phyloP scores from a whole-genome alignment of 2,113 vertebrate genomes.

The Dolichallabes microphthalmus region DNA sequence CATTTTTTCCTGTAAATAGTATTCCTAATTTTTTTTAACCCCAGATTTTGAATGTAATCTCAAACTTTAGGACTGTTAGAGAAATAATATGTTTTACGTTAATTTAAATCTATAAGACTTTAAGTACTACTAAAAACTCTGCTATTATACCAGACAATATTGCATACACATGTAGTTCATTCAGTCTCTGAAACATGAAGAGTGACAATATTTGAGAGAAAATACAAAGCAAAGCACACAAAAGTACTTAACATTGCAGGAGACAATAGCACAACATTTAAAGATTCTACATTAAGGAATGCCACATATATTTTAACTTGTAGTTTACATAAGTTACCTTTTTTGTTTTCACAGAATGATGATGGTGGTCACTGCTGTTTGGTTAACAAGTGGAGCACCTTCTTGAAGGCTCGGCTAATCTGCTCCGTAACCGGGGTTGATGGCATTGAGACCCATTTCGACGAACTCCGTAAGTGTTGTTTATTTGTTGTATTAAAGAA shows the following conservation, averaged over 20 bases:
- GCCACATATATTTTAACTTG: neutral
- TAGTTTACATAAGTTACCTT: neutral
- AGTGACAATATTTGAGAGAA: neutral
- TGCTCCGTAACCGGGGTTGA: slow-evolving; percentile 91
- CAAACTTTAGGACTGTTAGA: neutral
- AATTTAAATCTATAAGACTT: neutral
- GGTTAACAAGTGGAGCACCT: slow-evolving; percentile 99
- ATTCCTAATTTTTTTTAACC: neutral
- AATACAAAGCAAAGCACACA: neutral
- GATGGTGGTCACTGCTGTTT: slow-evolving; percentile 96
- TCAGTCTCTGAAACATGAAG: neutral
- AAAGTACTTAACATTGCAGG: neutral
- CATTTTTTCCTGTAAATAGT: neutral
- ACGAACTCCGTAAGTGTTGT: slow-evolving; percentile 89
- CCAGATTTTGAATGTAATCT: neutral
- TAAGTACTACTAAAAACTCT: neutral
- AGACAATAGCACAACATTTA: neutral
- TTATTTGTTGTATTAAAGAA: neutral
- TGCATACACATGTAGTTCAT: neutral
- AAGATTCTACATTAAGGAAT: neutral
- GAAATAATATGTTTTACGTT: neutral
- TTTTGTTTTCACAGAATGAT: slow-evolving; percentile 79
- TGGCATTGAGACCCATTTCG: slow-evolving; percentile 94
- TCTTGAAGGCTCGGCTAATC: slow-evolving; percentile 94
- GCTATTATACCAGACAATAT: neutral